Conservation (phyloP, 1,140 invertebrate species). For the Diabrotica virgifera region DNA sequence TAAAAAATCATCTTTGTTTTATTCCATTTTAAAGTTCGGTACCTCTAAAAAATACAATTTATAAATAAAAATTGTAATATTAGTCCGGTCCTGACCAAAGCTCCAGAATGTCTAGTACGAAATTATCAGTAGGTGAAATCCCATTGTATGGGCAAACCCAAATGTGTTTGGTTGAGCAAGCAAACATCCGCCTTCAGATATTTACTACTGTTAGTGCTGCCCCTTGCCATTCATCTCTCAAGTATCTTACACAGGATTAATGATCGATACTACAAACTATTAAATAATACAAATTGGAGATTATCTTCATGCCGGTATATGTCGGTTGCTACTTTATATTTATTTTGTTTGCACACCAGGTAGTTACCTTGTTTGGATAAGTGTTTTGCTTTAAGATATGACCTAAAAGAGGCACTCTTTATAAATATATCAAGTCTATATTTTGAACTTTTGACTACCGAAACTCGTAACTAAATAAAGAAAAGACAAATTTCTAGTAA, state of each 20-base stretch:
- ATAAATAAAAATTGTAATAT: no score
- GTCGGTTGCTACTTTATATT: neutral
- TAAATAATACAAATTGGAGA: conserved; percentile 1
- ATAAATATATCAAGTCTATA: no score
- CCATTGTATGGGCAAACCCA: neutral
- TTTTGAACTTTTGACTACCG: no score
- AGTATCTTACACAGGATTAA: conserved; percentile 2
- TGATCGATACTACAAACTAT: conserved; percentile 2
- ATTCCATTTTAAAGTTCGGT: no score
- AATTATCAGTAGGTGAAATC: neutral
- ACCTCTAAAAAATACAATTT: no score
- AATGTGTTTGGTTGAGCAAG: neutral
- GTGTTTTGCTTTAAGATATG: neutral
- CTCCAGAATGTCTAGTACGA: neutral
- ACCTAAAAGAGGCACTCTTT: neutral
- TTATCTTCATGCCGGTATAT: neutral
- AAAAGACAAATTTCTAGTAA: no score
- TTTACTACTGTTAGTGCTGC: neutral
- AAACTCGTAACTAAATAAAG: no score
- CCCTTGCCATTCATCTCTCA: conserved; percentile 1
- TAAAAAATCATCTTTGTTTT: no score
- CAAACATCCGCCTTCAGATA: neutral
- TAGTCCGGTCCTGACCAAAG: neutral
- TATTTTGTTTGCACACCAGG: neutral
- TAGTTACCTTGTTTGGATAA: neutral